phyloP scores from a whole-genome alignment of 2,797 vertebrate genomes.

The Sciurus vulgaris region DNA sequence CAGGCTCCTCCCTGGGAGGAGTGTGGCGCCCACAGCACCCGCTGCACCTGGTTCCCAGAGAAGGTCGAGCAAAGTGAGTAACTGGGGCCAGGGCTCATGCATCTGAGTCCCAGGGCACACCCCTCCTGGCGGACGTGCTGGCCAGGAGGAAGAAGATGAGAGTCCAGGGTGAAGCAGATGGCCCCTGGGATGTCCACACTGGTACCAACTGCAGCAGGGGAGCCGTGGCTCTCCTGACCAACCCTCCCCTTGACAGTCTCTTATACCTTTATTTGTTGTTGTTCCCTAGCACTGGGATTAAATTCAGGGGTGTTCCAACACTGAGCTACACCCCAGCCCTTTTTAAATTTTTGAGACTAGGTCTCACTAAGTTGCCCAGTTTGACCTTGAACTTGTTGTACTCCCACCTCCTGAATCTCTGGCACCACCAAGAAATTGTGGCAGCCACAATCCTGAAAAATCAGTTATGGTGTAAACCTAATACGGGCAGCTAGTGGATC shows the following conservation, averaged over 20 bases:
- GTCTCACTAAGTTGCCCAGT: no score
- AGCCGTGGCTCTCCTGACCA: no score
- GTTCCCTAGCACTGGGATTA: no score
- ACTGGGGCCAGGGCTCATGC: not conserved
- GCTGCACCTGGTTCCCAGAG: not conserved
- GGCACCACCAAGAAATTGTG: not conserved
- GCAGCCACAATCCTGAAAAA: not conserved
- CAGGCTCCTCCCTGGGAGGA: not conserved
- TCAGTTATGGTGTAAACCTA: not conserved
- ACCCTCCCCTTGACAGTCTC: not conserved
- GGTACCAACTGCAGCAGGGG: not conserved
- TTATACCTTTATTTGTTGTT: not conserved
- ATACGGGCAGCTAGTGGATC: not conserved
- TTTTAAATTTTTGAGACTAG: no score
- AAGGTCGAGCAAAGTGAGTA: not conserved
- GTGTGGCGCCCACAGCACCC: not conserved
- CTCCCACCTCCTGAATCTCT: no score
- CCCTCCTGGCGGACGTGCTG: not conserved
- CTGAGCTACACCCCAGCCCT: no score
- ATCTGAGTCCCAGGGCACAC: not conserved
- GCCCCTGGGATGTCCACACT: accelerated
- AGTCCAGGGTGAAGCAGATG: not conserved
- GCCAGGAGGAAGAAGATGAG: not conserved
- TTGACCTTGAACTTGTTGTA: no score
- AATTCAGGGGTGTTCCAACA: no score